phyloP scores from a whole-genome alignment of 2,797 vertebrate genomes.

The Tolypeutes matacus region DNA sequence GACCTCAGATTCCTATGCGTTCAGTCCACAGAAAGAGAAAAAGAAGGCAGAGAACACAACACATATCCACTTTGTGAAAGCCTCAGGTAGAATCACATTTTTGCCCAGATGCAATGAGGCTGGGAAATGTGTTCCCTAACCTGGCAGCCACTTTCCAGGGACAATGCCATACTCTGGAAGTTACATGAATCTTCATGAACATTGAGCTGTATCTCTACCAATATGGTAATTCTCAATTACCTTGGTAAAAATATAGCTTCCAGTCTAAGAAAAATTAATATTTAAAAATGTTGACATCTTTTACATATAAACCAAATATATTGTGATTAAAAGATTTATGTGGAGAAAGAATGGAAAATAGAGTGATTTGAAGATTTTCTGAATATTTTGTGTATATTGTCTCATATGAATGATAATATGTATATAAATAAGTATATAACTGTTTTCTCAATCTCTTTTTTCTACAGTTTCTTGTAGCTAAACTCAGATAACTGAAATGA shows the following conservation, averaged over 20 bases:
- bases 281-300: neutral
- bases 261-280: neutral
- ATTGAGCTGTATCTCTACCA: neutral
- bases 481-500: constrained; percentile 25
- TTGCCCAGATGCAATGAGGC: neutral
- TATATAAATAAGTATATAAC: neutral
- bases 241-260: neutral
- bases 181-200: neutral
- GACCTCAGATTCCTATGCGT: neutral
- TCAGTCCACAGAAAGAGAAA: neutral
- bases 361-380: neutral
- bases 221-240: neutral
- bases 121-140: neutral
- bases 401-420: neutral
- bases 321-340: neutral
- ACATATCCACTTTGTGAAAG: neutral
- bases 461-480: neutral
- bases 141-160: neutral
- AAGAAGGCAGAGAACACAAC: neutral
- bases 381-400: neutral
- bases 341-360: constrained; percentile 2
- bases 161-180: neutral
- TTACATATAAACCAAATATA: neutral
- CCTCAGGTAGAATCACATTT: neutral
- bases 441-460: neutral